Evolutionary conservation across 2,888 invertebrate species (phyloP).

Genomic region (Phania funesta): DNA sequence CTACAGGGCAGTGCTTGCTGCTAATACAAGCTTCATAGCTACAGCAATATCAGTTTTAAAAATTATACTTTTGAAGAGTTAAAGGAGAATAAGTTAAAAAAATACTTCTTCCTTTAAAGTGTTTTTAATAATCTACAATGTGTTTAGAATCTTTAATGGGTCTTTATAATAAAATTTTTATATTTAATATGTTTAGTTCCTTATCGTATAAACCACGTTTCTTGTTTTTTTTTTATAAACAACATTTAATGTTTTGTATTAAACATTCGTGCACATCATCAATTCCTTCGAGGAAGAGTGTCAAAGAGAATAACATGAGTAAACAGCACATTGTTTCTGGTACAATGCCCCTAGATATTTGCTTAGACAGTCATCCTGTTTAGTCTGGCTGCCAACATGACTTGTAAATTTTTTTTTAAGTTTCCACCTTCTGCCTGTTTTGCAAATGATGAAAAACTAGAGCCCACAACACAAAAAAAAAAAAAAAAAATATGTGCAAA

Average conservation of each 20-base stretch:
- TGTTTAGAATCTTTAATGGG: too few relatives aligned
- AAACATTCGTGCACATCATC: not conserved
- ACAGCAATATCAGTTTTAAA: too few relatives aligned
- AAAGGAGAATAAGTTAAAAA: too few relatives aligned
- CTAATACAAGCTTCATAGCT: too few relatives aligned
- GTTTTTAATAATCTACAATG: too few relatives aligned
- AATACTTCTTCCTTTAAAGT: too few relatives aligned
- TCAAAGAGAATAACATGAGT: slow-evolving; percentile 18
- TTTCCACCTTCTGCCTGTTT: not conserved
- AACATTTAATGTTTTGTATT: not conserved
- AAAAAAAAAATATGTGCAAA: not conserved
- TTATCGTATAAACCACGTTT: not conserved
- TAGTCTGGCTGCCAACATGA: slow-evolving; percentile 2
- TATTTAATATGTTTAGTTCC: not conserved
- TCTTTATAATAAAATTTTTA: too few relatives aligned
- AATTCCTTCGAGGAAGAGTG: slow-evolving; percentile 10
- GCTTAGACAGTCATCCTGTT: not conserved
- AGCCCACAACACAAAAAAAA: not conserved
- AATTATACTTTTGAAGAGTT: too few relatives aligned
- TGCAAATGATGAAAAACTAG: not conserved
- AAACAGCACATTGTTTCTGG: slow-evolving; percentile 28
- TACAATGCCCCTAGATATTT: slow-evolving; percentile 39
- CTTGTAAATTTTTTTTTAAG: not conserved
- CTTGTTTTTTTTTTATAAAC: not conserved
- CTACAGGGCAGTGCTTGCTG: too few relatives aligned